These are phyloP conservation scores for Galendromus occidentalis DNA, from an alignment of 1,140 invertebrate genomes.

Conservation along the genomic window DNA sequence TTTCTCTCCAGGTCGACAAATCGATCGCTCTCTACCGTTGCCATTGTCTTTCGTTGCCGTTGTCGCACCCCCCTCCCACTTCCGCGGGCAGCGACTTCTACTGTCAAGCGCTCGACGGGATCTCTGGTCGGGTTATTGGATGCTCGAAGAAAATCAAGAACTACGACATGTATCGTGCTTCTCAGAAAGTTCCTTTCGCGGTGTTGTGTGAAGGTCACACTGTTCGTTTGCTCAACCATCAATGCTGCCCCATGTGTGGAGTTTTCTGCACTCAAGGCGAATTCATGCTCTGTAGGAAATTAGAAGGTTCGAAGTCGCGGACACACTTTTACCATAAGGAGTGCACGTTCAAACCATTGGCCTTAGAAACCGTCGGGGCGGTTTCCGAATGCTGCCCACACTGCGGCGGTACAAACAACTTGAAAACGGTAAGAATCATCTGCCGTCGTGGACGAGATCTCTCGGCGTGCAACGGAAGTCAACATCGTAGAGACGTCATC, in stretches of 20 bases:
- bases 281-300: constrained; percentile 44
- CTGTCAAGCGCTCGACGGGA: background rate
- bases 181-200: constrained; percentile 55
- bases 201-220: constrained; percentile 61
- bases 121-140: constrained; percentile 35
- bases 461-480: background rate
- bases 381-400: constrained; percentile 46
- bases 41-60: background rate
- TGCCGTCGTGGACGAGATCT: background rate
- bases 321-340: constrained; percentile 50
- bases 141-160: constrained; percentile 50
- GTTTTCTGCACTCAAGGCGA: constrained; percentile 71
- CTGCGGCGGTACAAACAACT: constrained; percentile 41
- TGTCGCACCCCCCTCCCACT: background rate
- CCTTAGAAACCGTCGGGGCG: constrained; percentile 27
- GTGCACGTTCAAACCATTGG: constrained; percentile 32
- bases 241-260: constrained; percentile 74
- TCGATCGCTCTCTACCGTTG: constrained; percentile 3
- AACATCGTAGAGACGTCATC: background rate
- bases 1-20: constrained; percentile 11
- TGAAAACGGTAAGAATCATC: constrained; percentile 31
- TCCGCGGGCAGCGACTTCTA: background rate
- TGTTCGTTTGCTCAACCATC: constrained; percentile 50
- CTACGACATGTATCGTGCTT: constrained; percentile 45
- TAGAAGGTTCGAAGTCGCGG: constrained; percentile 18